These are phyloP conservation scores for Ferrisia virgata DNA, from an alignment of 2,888 invertebrate species.

Conservation along the genomic window DNA sequence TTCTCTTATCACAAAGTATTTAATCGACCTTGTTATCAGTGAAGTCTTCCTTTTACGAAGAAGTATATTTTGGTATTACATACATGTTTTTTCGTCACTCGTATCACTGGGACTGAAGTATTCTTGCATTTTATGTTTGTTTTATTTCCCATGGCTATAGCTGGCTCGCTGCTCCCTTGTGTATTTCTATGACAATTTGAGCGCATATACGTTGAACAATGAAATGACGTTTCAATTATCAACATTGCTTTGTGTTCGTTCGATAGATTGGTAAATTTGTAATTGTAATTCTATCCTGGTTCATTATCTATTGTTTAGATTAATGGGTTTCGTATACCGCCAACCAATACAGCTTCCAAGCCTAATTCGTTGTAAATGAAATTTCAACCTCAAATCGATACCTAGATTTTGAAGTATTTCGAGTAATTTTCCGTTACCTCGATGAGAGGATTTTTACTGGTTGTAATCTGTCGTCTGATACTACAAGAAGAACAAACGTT, in stretches of 20 bases:
- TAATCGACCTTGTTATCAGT: background rate
- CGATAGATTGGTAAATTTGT: background rate
- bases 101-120: background rate
- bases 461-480: background rate
- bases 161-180: too few species aligned
- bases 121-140: background rate
- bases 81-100: background rate
- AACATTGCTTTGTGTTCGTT: background rate
- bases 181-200: background rate
- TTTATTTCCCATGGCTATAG: background rate
- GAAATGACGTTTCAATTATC: background rate
- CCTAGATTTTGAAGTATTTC: background rate
- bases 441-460: background rate
- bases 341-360: background rate
- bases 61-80: background rate
- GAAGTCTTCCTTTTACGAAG: background rate
- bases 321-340: background rate
- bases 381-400: background rate
- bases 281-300: background rate
- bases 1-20: background rate
- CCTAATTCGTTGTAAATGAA: background rate
- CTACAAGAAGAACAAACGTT: background rate
- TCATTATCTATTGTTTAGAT: conserved; percentile 14
- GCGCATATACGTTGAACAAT: background rate
- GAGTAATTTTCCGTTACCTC: background rate